These are phyloP conservation scores for Papilio machaon DNA, from an alignment of 1,140 invertebrate genomes.

Conservation along the genomic window DNA sequence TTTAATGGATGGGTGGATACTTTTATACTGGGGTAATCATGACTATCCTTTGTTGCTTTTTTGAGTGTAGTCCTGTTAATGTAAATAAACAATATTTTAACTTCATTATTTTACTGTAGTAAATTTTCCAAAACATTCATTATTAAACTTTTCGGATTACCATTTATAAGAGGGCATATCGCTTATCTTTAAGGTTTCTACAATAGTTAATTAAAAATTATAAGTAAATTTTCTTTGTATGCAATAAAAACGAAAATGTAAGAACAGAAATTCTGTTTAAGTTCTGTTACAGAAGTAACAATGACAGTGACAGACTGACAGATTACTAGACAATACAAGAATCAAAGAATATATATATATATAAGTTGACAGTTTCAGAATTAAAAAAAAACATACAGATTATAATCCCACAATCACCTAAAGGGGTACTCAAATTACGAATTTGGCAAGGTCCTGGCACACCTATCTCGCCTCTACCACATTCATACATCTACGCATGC, in stretches of 20 bases:
- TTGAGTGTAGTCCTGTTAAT: constrained; percentile 62
- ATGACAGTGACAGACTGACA: neutral
- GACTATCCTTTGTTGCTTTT: constrained; percentile 44
- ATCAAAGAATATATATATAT: neutral
- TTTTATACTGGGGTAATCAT: constrained; percentile 62
- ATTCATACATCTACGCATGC: too few relatives aligned
- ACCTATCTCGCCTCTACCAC: neutral
- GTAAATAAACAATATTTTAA: constrained; percentile 25
- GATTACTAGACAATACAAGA: neutral
- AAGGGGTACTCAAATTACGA: neutral
- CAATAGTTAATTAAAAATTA: neutral
- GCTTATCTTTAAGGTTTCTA: neutral
- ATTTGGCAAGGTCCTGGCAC: neutral
- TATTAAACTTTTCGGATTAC: constrained; percentile 20
- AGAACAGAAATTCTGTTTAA: too few relatives aligned
- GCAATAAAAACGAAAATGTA: neutral
- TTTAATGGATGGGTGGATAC: constrained; percentile 67
- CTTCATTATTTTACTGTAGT: neutral
- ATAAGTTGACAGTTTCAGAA: neutral
- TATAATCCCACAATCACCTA: neutral
- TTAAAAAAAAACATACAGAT: neutral
- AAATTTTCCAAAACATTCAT: neutral
- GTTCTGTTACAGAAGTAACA: too few relatives aligned
- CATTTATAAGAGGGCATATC: constrained; percentile 29
- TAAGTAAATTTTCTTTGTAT: neutral